Base-by-base conservation (phyloP, 2,113 vertebrate genomes). In the Corydoras sp. region DNA sequence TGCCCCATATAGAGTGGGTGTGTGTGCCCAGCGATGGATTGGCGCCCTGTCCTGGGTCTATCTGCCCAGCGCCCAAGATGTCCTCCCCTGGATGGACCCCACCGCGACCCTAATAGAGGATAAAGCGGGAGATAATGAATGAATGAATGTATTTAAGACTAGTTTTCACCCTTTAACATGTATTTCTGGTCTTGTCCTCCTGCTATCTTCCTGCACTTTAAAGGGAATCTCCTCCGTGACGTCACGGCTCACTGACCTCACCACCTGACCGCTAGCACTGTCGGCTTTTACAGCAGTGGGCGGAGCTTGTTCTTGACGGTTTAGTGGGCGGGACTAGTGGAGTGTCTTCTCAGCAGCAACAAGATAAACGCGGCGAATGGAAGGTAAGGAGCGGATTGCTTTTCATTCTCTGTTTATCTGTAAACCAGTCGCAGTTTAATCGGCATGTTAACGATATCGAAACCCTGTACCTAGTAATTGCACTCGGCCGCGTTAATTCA, bases 351-450 rank as follows among this genome's bases (percentile, higher is more conserved):
- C 65, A n/a, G 81, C 79, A 82, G 84, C 84, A 79, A 78, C 75
- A 72, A 74, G 72, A 76, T 12, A 64, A 83, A 81, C 80, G 77
- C 81, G 75, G 80, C 71, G 83, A 62, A 54, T 31, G 10, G 30
- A 4, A 50, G 89, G 88, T 88, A 86, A 84, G 73, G 29, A 51
- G 75, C 72, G 66, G 81, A 84, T 87, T 86, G 82, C 70, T 71
- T 79, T 48, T 74, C 74, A 63, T 56, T 73, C 10, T 0, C 32
- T 35, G 12, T n/a, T 5, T n/a, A 5, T 31, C 2, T 11, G 1
- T 10, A 12, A 53, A 53, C 7, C 51, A 31, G 18, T 12, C 0
- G 11, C 13, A 55, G 5, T 12, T 60, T 51, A 51, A 50, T n/a
- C 30, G 4, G 43, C 3, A 3, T 32, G 54, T 1, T 6, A 2